Conservation (phyloP, 1,140 invertebrate genomes). For the Drosophila takahashii region DNA sequence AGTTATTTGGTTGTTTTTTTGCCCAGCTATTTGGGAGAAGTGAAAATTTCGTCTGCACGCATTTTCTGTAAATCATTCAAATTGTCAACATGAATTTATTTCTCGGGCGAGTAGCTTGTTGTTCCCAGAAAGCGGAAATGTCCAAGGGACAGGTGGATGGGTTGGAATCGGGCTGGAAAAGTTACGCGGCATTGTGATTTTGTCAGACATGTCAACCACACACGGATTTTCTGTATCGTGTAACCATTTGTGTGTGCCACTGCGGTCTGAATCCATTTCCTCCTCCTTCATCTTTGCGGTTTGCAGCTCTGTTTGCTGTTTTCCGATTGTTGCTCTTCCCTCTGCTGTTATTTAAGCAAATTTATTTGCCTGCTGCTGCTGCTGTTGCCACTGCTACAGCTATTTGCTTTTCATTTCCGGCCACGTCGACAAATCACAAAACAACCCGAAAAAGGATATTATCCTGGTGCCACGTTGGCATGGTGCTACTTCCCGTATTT, state of each 20-base stretch:
- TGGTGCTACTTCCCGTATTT: constrained; percentile 51
- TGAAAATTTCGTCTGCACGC: constrained; percentile 63
- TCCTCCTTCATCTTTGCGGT: constrained; percentile 46
- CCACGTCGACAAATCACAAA: constrained; percentile 80
- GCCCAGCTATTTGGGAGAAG: constrained; percentile 5
- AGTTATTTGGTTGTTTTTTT: not conserved
- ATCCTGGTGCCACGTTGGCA: constrained; percentile 34
- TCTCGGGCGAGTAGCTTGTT: constrained; percentile 53
- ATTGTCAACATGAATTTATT: constrained; percentile 76
- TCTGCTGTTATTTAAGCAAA: constrained; percentile 59
- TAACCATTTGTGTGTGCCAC: constrained; percentile 41
- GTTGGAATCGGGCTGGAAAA: constrained; percentile 2
- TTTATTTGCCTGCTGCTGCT: constrained; percentile 46
- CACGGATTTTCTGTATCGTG: constrained; percentile 15
- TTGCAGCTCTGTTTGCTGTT: constrained; percentile 51
- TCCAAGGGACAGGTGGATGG: constrained; percentile 26
- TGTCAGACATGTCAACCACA: constrained; percentile 50
- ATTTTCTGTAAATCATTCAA: constrained; percentile 77
- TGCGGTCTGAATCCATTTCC: constrained; percentile 12
- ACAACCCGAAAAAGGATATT: constrained; percentile 72
- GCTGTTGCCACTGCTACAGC: constrained; percentile 34
- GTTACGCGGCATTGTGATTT: constrained; percentile 54
- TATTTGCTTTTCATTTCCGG: constrained; percentile 82
- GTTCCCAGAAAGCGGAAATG: constrained; percentile 63
- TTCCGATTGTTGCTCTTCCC: constrained; percentile 43